phyloP scores from a whole-genome alignment of 1,140 invertebrate species.

The Habropoda laboriosa region DNA sequence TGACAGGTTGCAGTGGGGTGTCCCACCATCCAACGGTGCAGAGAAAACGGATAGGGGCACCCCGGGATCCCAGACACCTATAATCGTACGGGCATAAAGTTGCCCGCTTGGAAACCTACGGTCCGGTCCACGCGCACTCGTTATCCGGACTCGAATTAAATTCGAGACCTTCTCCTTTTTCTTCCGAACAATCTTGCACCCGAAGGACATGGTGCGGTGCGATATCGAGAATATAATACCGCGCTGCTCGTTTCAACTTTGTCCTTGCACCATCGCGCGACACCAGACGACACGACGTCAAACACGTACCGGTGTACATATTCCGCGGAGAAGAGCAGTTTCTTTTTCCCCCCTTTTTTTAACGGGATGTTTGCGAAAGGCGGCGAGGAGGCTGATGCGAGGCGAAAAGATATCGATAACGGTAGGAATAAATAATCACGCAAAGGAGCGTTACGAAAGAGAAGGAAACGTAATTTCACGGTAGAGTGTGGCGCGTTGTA shows the following conservation, averaged over 20 bases:
- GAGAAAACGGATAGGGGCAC: slow-evolving; percentile 65
- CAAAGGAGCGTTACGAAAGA: neutral
- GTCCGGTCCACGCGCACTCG: slow-evolving; percentile 39
- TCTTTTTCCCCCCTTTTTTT: too few relatives aligned
- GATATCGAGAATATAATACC: neutral
- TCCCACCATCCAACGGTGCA: slow-evolving; percentile 56
- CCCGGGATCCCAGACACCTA: slow-evolving; percentile 56
- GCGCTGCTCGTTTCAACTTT: neutral
- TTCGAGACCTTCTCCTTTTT: slow-evolving; percentile 34
- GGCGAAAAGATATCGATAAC: neutral
- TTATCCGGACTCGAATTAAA: slow-evolving; percentile 60
- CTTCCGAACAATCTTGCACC: neutral
- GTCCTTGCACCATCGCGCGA: neutral
- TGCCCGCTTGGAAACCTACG: slow-evolving; percentile 57
- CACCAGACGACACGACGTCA: too few relatives aligned
- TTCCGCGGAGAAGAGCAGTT: too few relatives aligned
- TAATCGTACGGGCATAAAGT: slow-evolving; percentile 60
- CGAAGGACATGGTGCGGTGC: neutral
- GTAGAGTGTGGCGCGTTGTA: slow-evolving; percentile 35
- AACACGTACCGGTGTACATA: too few relatives aligned
- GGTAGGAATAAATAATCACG: slow-evolving; percentile 16
- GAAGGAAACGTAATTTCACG: slow-evolving; percentile 31
- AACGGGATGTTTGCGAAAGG: too few relatives aligned
- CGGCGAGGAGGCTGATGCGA: neutral
- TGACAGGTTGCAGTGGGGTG: slow-evolving; percentile 66